A percentile compares a stretch with the other conserved stretches of the same genome.
phyloP scores from a whole-genome alignment of 2,113 vertebrate species.

The Gadus chalcogrammus region DNA sequence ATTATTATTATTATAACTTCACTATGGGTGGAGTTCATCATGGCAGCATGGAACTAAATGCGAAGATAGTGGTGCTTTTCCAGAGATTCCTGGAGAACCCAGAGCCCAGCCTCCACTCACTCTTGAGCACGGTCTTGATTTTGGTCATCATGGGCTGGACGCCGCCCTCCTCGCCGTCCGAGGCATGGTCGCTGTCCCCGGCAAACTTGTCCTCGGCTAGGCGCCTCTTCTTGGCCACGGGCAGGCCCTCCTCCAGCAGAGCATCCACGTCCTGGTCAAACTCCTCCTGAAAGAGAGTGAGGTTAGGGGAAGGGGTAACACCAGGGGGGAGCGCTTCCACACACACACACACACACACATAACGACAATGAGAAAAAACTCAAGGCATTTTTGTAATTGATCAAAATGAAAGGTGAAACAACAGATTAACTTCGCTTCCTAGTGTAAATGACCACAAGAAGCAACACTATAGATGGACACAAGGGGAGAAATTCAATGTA shows the following conservation, averaged over 20 bases:
- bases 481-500: too few species aligned
- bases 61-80: too few species aligned
- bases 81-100: background rate
- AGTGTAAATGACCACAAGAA: too few species aligned
- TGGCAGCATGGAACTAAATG: too few species aligned
- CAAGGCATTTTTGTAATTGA: too few species aligned
- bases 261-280: constrained; percentile 99
- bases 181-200: constrained; percentile 91
- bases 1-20: too few species aligned
- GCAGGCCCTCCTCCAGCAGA: constrained; percentile 93
- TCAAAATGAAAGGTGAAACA: too few species aligned
- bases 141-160: constrained; percentile 99
- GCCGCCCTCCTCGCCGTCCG: constrained; percentile 90
- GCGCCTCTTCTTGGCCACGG: constrained; percentile 92
- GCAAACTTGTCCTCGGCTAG: constrained; percentile 81
- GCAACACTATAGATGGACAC: too few species aligned
- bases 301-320: constrained; percentile 38
- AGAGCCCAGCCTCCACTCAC: constrained; percentile 55
- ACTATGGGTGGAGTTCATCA: too few species aligned
- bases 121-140: constrained; percentile 99
- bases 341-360: background rate
- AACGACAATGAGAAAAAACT: too few species aligned
- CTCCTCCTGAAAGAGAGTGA: constrained; percentile 88
- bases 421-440: too few species aligned
- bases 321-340: too few species aligned